These are phyloP conservation scores for Procambarus clarkii DNA, from an alignment of 1,140 invertebrate genomes.

Conservation along the genomic window DNA sequence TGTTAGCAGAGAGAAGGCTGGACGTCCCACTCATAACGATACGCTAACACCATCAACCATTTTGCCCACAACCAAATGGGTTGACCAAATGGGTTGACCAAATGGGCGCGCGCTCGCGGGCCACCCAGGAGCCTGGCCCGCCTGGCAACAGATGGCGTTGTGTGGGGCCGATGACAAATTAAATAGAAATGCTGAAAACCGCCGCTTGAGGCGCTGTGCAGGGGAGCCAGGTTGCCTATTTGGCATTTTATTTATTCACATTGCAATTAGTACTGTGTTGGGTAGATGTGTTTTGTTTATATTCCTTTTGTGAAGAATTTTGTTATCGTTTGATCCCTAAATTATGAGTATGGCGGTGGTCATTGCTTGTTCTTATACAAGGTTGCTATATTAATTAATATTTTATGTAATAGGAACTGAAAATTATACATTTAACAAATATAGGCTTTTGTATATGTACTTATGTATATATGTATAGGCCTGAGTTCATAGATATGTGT, in stretches of 20 bases:
- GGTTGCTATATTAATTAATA: too few relatives aligned
- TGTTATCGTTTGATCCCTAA: too few relatives aligned
- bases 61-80: conserved; percentile 3
- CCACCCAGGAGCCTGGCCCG: background rate
- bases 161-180: background rate
- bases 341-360: too few relatives aligned
- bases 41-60: conserved; percentile 23
- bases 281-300: too few relatives aligned
- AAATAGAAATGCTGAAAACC: background rate
- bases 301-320: too few relatives aligned
- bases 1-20: background rate
- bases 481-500: too few relatives aligned
- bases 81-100: conserved; percentile 16
- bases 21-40: background rate
- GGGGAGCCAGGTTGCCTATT: background rate
- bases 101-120: background rate
- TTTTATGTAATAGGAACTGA: too few relatives aligned
- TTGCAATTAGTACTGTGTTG: background rate
- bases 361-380: too few relatives aligned
- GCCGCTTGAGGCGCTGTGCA: background rate
- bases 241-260: background rate
- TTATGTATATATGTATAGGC: too few relatives aligned
- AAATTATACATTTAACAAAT: too few relatives aligned
- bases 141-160: conserved; percentile 17
- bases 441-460: too few relatives aligned